Base-by-base conservation (phyloP, 2,797 vertebrate genomes). In the Rhabdomys pumilio region DNA sequence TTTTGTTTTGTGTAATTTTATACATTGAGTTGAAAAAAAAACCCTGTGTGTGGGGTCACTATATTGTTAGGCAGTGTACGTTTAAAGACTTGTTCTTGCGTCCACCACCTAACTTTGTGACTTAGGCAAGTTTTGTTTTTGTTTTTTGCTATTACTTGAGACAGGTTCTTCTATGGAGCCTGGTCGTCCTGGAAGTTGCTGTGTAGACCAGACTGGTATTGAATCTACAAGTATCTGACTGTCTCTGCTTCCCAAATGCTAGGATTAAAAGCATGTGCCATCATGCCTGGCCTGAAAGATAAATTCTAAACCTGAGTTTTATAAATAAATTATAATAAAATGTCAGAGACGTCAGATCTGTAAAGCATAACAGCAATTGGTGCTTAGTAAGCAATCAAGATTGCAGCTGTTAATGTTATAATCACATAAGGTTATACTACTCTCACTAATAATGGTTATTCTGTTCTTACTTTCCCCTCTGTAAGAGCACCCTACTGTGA, bases 281-380 rank as follows among this genome's bases (percentile, higher is more conserved):
- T 67, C 44, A 85, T 50, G 31, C 6, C 44, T 67, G 63, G 63
- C 44, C 41, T 67, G 44, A 11, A 50, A 67, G 22, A 50, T 77
- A 44, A 75, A 3, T 29, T 86, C 31, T 94, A 88, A 93, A 63
- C 3, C 22, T 38, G 31, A 91, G 20, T 65, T 95, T 97, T 93
- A 14, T 67, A 41, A 82, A 79, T 90, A 95, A 89, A 79, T 67
- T 31, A 67, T 91, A 80, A 90, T 55, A 77, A 94, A 95, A 63
- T 50, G 12, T 65, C 12, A 80, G 34, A 73, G 8, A 81, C 57
- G 55, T 85, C 79, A 38, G 7, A 12, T 55, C 11, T 82, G 26
- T 88, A 59, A 85, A 92, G 47, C 7, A 76, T 14, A 92, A 53
- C 22, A 72, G 34, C 81, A 12, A 59, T 53, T 83, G 55, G 2